These are phyloP conservation scores for Phrynocephalus vlangalii DNA, from an alignment of 2,797 vertebrate species.

Conservation along the genomic window DNA sequence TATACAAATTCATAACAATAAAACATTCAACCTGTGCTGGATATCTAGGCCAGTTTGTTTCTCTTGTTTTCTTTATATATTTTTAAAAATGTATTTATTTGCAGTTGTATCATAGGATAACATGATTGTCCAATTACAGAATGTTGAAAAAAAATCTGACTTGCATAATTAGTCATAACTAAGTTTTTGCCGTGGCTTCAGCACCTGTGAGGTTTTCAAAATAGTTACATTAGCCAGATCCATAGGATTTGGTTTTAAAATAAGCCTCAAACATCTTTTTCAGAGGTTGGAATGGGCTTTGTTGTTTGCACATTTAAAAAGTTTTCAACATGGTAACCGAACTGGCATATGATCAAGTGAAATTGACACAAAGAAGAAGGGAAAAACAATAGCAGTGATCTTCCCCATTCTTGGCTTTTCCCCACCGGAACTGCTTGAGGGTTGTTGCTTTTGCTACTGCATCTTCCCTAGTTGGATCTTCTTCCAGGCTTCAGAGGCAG, in stretches of 20 bases:
- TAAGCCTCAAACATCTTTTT: neutral
- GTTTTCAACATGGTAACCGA: constrained; percentile 60
- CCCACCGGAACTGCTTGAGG: constrained; percentile 37
- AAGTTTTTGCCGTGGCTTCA: neutral
- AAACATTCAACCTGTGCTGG: constrained; percentile 60
- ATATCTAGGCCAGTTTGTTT: constrained; percentile 61
- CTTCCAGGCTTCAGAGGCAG: constrained; percentile 98
- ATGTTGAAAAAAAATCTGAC: constrained; percentile 60
- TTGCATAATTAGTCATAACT: constrained; percentile 51
- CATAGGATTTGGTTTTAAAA: constrained; percentile 12
- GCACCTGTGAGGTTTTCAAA: constrained; percentile 12
- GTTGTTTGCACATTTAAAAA: constrained; percentile 58
- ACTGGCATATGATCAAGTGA: constrained; percentile 66
- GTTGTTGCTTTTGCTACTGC: constrained; percentile 73
- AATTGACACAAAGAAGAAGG: constrained; percentile 62
- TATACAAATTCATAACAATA: constrained; percentile 50
- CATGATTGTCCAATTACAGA: constrained; percentile 67
- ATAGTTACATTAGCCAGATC: constrained; percentile 23
- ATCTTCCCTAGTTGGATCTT: constrained; percentile 99
- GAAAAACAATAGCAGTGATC: constrained; percentile 69
- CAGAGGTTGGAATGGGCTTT: neutral
- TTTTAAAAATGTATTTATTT: neutral
- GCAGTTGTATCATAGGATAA: constrained; percentile 60
- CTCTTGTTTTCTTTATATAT: neutral
- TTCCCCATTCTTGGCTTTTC: constrained; percentile 58